Conservation (phyloP, 2,888 invertebrate species). For the Troglohyphantes excavatus region DNA sequence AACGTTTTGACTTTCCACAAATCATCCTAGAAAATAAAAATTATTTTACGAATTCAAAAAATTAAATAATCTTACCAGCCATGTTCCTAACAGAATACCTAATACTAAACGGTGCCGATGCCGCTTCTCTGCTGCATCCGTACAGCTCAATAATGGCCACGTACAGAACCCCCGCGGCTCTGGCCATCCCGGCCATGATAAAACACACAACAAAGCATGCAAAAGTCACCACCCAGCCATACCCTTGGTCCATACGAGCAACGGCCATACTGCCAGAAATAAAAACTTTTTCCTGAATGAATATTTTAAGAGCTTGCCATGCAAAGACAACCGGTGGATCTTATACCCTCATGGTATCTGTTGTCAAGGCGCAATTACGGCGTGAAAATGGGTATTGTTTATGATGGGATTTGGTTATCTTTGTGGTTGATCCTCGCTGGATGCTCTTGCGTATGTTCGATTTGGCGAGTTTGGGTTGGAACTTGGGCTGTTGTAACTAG, state of each 20-base stretch:
- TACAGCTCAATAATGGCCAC: slow-evolving; percentile 65
- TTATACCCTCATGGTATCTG: slow-evolving; percentile 13
- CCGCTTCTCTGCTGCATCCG: slow-evolving; percentile 64
- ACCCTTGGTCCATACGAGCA: slow-evolving; percentile 66
- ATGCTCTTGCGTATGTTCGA: neutral
- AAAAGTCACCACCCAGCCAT: slow-evolving; percentile 76
- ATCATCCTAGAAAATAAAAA: too few relatives aligned
- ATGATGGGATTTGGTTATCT: slow-evolving; percentile 12
- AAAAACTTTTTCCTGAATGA: neutral
- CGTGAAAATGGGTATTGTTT: neutral
- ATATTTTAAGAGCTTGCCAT: neutral
- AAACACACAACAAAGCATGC: slow-evolving; percentile 75
- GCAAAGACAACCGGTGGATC: neutral
- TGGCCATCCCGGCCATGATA: slow-evolving; percentile 74
- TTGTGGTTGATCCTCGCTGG: neutral
- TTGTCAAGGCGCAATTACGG: neutral
- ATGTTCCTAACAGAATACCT: slow-evolving; percentile 60
- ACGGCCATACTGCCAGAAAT: neutral
- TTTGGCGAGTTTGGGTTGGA: neutral
- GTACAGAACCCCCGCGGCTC: slow-evolving; percentile 78
- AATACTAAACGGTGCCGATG: slow-evolving; percentile 76
- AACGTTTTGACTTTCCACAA: too few relatives aligned
- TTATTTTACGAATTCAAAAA: too few relatives aligned
- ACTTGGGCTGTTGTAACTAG: neutral
- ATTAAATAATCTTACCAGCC: slow-evolving; percentile 38